Percentiles rank a stretch among this genome's conserved stretches.
Evolutionary conservation across 2,888 invertebrate genomes (phyloP).

Genomic region (Trimorus sp.): DNA sequence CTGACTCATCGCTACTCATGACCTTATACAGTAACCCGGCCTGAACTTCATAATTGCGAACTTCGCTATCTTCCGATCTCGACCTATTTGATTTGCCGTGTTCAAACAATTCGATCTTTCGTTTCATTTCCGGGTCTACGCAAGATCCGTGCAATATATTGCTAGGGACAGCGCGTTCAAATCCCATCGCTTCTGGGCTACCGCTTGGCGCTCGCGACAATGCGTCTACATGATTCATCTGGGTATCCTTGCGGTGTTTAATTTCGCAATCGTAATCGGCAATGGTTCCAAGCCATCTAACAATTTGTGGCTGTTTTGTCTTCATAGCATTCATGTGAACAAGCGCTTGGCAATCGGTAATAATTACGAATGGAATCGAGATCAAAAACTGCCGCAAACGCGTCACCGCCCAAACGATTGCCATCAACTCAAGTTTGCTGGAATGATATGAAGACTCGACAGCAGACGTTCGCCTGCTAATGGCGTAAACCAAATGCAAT

Average conservation of each 20-base stretch:
- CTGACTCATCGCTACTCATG: too few species aligned
- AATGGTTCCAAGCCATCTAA: slow-evolving; percentile 26
- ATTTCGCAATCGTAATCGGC: slow-evolving; percentile 23
- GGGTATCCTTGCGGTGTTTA: not conserved
- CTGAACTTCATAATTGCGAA: too few species aligned
- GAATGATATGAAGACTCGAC: not conserved
- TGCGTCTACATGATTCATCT: not conserved
- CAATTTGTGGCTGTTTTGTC: slow-evolving; percentile 67
- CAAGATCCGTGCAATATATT: too few species aligned
- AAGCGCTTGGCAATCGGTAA: slow-evolving; percentile 67
- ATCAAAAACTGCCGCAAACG: slow-evolving; percentile 46
- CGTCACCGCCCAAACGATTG: slow-evolving; percentile 35
- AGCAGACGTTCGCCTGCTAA: not conserved
- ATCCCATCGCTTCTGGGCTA: not conserved
- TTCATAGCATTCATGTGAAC: slow-evolving; percentile 67
- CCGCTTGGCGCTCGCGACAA: not conserved
- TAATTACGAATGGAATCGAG: not conserved
- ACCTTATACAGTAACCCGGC: too few species aligned
- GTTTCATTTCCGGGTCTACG: slow-evolving; percentile 7
- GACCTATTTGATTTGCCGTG: too few species aligned
- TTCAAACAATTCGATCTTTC: too few species aligned
- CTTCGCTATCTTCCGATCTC: too few species aligned
- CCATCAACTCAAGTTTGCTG: slow-evolving; percentile 9
- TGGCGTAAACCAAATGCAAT: not conserved
- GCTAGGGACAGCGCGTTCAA: not conserved